phyloP scores from a whole-genome alignment of 2,113 vertebrate species.

The Neofelis nebulosa region DNA sequence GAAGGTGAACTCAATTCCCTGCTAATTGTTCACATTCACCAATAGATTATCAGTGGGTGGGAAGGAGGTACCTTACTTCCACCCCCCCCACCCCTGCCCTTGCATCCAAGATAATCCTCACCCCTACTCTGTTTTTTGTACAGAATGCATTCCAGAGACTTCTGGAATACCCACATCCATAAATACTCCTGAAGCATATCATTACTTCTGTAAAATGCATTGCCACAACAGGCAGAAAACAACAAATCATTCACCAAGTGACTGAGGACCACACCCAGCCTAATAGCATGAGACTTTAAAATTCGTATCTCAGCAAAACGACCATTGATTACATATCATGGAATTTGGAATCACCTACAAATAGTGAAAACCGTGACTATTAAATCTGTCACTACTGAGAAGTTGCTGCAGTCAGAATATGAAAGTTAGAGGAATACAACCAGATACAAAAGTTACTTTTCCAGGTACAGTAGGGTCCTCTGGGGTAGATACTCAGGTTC shows the following conservation, averaged over 20 bases:
- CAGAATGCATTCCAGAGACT: not conserved
- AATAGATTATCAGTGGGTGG: not conserved
- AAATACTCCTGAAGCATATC: not conserved
- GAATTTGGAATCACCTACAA: constrained; percentile 43
- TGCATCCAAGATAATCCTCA: not conserved
- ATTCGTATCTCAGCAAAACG: constrained; percentile 57
- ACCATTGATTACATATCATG: not conserved
- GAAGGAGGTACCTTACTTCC: not conserved
- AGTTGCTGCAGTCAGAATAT: constrained; percentile 24
- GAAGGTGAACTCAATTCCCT: constrained; percentile 18
- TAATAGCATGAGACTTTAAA: constrained; percentile 16
- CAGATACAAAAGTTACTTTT: not conserved
- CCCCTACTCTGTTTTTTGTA: not conserved
- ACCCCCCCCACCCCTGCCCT: too few species aligned
- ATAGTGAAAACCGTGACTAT: constrained; percentile 11
- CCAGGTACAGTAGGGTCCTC: not conserved
- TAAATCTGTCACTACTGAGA: constrained; percentile 27
- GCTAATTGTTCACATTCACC: not conserved
- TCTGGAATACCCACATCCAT: not conserved
- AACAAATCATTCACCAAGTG: not conserved
- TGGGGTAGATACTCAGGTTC: not conserved
- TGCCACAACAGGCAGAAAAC: not conserved
- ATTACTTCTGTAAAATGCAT: not conserved
- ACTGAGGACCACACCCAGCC: not conserved
- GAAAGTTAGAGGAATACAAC: not conserved